phyloP scores from a whole-genome alignment of 2,888 invertebrate species.

The Brenthis daphne region DNA sequence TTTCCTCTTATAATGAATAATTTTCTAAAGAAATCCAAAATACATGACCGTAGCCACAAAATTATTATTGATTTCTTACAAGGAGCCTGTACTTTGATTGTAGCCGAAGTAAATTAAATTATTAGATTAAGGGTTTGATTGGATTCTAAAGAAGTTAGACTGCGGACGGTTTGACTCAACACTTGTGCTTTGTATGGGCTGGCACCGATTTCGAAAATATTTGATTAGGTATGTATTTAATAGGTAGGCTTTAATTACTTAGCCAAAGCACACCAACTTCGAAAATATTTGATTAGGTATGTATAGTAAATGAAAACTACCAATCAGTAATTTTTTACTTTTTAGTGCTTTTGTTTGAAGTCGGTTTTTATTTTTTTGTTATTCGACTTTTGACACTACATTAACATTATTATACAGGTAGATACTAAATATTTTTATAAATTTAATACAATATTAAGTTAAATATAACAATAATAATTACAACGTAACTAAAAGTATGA shows the following conservation, averaged over 20 bases:
- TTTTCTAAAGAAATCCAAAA: neutral
- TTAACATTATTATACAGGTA: neutral
- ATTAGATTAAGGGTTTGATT: conserved; percentile 54
- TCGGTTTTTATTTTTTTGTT: no score
- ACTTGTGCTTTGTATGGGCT: no score
- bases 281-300: no score
- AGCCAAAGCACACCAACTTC: no score
- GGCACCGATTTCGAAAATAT: no score
- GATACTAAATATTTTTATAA: neutral
- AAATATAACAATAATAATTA: neutral
- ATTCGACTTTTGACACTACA: no score
- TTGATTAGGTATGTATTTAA: no score
- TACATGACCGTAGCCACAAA: conserved; percentile 10
- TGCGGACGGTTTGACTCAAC: conserved; percentile 30
- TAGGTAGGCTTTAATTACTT: no score
- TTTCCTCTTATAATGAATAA: no score
- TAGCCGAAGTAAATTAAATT: conserved; percentile 51
- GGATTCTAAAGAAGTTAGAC: conserved; percentile 48
- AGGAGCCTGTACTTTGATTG: conserved; percentile 44
- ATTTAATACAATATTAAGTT: neutral
- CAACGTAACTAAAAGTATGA: conserved; percentile 10
- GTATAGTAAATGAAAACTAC: no score
- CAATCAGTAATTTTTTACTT: no score
- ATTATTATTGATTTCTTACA: conserved; percentile 31
- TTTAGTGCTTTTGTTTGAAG: no score